These are phyloP conservation scores for Bugulina stolonifera DNA, from an alignment of 2,888 invertebrate species.

Conservation along the genomic window DNA sequence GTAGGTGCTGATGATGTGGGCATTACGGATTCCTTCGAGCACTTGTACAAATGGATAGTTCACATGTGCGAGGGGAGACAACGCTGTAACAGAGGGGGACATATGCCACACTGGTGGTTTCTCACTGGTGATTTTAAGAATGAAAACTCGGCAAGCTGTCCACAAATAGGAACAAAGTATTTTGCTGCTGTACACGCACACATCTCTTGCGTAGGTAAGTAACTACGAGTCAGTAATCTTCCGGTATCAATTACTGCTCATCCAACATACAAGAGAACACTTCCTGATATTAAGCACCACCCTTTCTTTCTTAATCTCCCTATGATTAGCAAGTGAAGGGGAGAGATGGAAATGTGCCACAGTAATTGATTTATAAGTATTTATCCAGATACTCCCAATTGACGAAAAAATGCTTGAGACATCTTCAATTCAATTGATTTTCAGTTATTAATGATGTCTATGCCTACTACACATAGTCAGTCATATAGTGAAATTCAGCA, in stretches of 20 bases:
- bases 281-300: too few relatives aligned
- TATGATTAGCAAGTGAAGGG: neutral
- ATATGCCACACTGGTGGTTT: neutral
- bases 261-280: too few relatives aligned
- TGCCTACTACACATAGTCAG: too few relatives aligned
- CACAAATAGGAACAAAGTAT: neutral
- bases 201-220: constrained; percentile 4
- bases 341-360: neutral
- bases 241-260: too few relatives aligned
- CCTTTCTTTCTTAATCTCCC: too few relatives aligned
- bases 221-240: too few relatives aligned
- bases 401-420: too few relatives aligned
- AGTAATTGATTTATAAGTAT: too few relatives aligned
- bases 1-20: neutral
- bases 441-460: too few relatives aligned
- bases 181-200: neutral
- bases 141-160: neutral
- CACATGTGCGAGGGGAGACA: neutral
- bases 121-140: neutral
- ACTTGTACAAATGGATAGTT: neutral
- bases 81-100: neutral
- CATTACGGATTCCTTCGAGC: neutral
- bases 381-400: too few relatives aligned
- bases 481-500: too few relatives aligned
- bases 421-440: too few relatives aligned